These are phyloP conservation scores for Drosophila meridiana DNA, from an alignment of 2,888 invertebrate genomes.

Conservation along the genomic window DNA sequence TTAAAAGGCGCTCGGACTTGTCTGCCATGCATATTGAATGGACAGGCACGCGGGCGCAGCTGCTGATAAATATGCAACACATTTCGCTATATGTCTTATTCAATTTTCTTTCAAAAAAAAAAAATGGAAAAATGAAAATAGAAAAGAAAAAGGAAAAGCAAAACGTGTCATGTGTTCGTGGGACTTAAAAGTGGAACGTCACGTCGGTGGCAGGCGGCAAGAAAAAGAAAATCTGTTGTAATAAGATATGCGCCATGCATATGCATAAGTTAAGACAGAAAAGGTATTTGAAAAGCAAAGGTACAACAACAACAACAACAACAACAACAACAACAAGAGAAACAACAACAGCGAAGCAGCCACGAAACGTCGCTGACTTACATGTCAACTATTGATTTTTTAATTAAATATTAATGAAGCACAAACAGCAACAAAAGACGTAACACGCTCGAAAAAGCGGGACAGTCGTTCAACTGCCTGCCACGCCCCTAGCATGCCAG, in stretches of 20 bases:
- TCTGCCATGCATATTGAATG: conserved; percentile 7
- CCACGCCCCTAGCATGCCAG: conserved; percentile 25
- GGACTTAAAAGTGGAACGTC: conserved; percentile 64
- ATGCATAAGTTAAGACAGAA: conserved; percentile 64
- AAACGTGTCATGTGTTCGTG: conserved; percentile 37
- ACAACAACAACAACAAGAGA: conserved; percentile 24
- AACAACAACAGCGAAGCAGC: conserved; percentile 15
- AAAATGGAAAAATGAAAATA: background rate
- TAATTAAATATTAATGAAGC: conserved; percentile 83
- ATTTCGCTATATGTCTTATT: conserved; percentile 36
- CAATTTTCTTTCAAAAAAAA: conserved; percentile 21
- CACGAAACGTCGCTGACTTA: conserved; percentile 65
- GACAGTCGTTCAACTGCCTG: conserved; percentile 53
- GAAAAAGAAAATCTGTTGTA: conserved; percentile 70
- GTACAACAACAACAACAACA: conserved; percentile 17
- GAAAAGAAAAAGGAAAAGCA: conserved; percentile 7
- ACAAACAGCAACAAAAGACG: conserved; percentile 57
- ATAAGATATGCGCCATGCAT: conserved; percentile 78
- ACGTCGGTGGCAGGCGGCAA: conserved; percentile 57
- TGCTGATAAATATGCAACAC: conserved; percentile 48
- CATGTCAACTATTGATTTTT: conserved; percentile 83
- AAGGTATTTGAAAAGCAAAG: conserved; percentile 52
- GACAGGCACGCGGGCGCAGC: conserved; percentile 2
- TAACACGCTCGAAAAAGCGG: conserved; percentile 58
- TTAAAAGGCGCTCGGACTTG: conserved; percentile 16